Percentiles rank a stretch among this genome's conserved stretches.
Evolutionary conservation across 37 sponge, comb jelly and placozoan genomes (phyloP).

Genomic region (Oscarella lobularis): DNA sequence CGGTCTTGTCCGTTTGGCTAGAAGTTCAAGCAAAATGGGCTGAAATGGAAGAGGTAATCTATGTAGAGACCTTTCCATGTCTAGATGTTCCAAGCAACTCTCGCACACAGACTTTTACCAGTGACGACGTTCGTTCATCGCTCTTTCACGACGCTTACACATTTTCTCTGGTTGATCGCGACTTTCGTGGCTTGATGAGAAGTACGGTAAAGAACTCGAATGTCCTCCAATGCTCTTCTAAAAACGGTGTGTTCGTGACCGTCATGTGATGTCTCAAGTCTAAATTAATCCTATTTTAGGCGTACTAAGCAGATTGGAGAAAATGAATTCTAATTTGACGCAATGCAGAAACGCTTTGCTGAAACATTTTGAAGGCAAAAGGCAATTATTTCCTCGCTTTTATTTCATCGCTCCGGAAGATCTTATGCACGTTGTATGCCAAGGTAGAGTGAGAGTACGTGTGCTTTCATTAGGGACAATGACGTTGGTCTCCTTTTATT

Average conservation of each 20-base stretch:
- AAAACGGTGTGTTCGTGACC: slow-evolving; percentile 19
- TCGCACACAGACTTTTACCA: no score
- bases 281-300: slow-evolving; percentile 16
- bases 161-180: slow-evolving; percentile 42
- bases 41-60: slow-evolving; percentile 46
- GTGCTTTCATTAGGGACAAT: background rate
- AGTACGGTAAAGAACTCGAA: slow-evolving; percentile 42
- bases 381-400: slow-evolving; percentile 50
- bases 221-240: slow-evolving; percentile 31
- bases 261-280: background rate
- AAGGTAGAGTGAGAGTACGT: slow-evolving; percentile 16
- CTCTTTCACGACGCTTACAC: slow-evolving; percentile 8
- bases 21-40: slow-evolving; percentile 58
- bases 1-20: slow-evolving; percentile 55
- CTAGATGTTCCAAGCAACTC: background rate
- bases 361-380: slow-evolving; percentile 24
- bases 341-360: slow-evolving; percentile 42
- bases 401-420: slow-evolving; percentile 64
- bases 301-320: slow-evolving; percentile 52
- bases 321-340: slow-evolving; percentile 28
- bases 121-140: background rate
- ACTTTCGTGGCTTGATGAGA: slow-evolving; percentile 45
- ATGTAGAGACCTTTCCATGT: background rate
- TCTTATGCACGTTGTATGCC: slow-evolving; percentile 47
- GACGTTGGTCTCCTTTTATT: background rate